A percentile compares a stretch with the other conserved stretches of the same genome.
Conservation (phyloP, 1,140 invertebrate genomes). For the Drosophila punjabiensis region DNA sequence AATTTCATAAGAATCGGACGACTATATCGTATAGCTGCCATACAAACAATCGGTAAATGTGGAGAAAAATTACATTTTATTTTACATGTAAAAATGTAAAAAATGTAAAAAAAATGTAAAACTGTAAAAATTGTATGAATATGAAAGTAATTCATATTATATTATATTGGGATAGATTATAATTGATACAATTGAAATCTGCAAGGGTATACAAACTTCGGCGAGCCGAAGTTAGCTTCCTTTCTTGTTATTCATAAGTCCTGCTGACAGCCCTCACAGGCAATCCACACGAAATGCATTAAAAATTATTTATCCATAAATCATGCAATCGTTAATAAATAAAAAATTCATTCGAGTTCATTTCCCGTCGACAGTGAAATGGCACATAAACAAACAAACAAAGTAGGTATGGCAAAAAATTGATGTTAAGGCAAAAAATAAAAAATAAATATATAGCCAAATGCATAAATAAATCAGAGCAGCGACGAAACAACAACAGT, state of each 20-base stretch:
- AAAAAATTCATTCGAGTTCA: slow-evolving; percentile 74
- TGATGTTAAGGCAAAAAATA: slow-evolving; percentile 26
- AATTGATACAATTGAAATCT: too few species aligned
- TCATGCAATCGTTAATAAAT: slow-evolving; percentile 78
- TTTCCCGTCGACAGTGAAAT: slow-evolving; percentile 74
- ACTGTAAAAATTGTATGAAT: too few species aligned
- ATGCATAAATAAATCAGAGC: slow-evolving; percentile 75
- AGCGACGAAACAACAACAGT: slow-evolving; percentile 47
- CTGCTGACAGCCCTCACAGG: slow-evolving; percentile 38
- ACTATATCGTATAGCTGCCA: too few species aligned
- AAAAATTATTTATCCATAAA: slow-evolving; percentile 79
- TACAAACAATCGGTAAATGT: too few species aligned
- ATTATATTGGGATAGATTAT: too few species aligned
- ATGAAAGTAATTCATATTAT: too few species aligned
- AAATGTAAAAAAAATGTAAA: too few species aligned
- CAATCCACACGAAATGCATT: slow-evolving; percentile 54
- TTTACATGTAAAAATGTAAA: too few species aligned
- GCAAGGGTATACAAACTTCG: too few species aligned
- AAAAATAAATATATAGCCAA: slow-evolving; percentile 30
- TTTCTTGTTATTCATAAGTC: slow-evolving; percentile 49
- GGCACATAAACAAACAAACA: slow-evolving; percentile 60
- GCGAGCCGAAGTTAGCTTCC: too few species aligned
- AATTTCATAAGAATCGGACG: too few species aligned
- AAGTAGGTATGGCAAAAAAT: slow-evolving; percentile 46
- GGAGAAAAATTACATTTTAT: too few species aligned